Evolutionary conservation across 2,113 vertebrate species (phyloP).

Genomic region (Centropus bengalensis): DNA sequence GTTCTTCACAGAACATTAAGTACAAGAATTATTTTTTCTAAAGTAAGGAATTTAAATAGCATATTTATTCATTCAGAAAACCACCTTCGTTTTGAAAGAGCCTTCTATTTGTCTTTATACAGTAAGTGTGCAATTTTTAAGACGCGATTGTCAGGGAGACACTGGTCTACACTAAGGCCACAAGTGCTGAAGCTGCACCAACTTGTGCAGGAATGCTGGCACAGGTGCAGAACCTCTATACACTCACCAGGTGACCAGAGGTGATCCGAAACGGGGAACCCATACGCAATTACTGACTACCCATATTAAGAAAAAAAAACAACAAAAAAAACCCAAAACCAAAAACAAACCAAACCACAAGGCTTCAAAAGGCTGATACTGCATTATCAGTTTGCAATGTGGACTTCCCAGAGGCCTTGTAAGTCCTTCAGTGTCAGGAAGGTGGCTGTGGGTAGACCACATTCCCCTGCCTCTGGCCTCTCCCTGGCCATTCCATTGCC

Average conservation of each 20-base stretch:
- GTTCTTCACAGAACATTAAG: background rate
- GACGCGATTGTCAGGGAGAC: background rate
- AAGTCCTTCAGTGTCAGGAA: background rate
- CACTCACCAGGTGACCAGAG: background rate
- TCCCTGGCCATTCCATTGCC: background rate
- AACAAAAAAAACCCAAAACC: too few species aligned
- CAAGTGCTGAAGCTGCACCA: background rate
- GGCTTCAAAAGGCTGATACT: background rate
- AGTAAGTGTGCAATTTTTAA: background rate
- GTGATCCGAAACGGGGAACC: background rate
- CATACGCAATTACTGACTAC: background rate
- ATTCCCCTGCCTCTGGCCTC: background rate
- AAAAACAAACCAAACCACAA: background rate
- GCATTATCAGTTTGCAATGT: background rate
- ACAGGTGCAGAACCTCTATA: background rate
- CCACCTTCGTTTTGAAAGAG: conserved; percentile 41
- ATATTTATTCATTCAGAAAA: conserved; percentile 56
- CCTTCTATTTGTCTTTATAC: background rate
- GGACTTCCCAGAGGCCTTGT: background rate
- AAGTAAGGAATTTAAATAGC: background rate
- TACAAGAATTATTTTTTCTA: background rate
- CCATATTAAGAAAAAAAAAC: background rate
- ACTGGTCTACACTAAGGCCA: background rate
- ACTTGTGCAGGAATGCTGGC: background rate
- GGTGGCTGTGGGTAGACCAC: background rate